A percentile compares a stretch with the other conserved stretches of the same genome.
Evolutionary conservation across 1,140 invertebrate species (phyloP).

Genomic region (Lethocerus indicus): DNA sequence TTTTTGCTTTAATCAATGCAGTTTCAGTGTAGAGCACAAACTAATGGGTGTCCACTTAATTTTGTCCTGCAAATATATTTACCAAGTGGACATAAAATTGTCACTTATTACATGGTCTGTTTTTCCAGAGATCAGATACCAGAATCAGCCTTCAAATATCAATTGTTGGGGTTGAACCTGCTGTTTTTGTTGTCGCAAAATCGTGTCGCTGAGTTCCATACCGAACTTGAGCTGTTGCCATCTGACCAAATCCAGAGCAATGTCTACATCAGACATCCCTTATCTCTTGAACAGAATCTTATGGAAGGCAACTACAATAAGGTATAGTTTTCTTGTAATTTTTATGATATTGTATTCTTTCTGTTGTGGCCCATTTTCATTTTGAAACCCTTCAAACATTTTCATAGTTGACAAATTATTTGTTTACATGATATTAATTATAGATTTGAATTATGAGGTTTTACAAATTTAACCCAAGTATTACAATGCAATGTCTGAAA

Average conservation of each 20-base stretch:
- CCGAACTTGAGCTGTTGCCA: slow-evolving; percentile 88
- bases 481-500: too few species aligned
- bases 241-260: slow-evolving; percentile 84
- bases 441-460: too few species aligned
- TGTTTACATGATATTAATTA: too few species aligned
- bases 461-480: too few species aligned
- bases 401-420: too few species aligned
- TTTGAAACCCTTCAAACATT: too few species aligned
- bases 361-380: not conserved
- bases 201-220: slow-evolving; percentile 95
- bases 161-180: slow-evolving; percentile 87
- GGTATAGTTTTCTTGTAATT: slow-evolving; percentile 25
- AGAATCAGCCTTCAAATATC: slow-evolving; percentile 89
- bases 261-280: slow-evolving; percentile 85
- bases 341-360: not conserved
- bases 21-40: too few species aligned
- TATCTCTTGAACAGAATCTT: slow-evolving; percentile 92
- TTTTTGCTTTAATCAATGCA: too few species aligned
- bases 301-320: slow-evolving; percentile 99
- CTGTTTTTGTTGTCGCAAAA: slow-evolving; percentile 93
- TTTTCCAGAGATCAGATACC: slow-evolving; percentile 49
- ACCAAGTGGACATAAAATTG: too few species aligned
- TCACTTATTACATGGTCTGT: too few species aligned
- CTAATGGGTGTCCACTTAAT: too few species aligned
- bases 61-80: too few species aligned